Evolutionary conservation across 1,140 invertebrate species (phyloP).

Genomic region (Drepana arcuata): DNA sequence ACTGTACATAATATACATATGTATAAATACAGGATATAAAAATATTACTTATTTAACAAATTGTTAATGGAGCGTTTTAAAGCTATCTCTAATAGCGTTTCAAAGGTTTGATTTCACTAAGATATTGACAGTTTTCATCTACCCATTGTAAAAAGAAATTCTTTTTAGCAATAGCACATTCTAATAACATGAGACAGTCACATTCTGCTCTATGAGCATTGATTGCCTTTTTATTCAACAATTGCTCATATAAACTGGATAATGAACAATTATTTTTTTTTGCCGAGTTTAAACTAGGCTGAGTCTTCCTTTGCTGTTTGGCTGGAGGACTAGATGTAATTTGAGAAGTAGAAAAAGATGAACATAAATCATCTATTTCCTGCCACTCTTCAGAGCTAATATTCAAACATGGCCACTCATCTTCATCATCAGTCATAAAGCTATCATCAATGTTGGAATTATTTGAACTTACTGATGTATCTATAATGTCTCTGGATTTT

Average conservation of each 20-base stretch:
- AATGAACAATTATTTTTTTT: constrained; percentile 66
- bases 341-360: constrained; percentile 13
- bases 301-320: constrained; percentile 15
- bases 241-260: constrained; percentile 64
- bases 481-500: constrained; percentile 11
- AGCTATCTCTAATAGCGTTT: no score
- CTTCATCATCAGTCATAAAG: constrained; percentile 37
- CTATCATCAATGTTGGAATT: constrained; percentile 15
- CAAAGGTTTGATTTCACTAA: no score
- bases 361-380: constrained; percentile 55
- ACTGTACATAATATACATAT: no score
- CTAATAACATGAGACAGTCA: constrained; percentile 73
- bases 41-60: no score
- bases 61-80: no score
- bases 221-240: constrained; percentile 50
- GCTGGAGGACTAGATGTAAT: background rate
- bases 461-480: constrained; percentile 25
- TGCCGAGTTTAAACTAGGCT: constrained; percentile 8
- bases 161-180: no score
- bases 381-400: constrained; percentile 43
- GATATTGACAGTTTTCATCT: no score
- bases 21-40: no score
- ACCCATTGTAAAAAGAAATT: no score
- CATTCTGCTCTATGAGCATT: constrained; percentile 73
- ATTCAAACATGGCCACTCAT: constrained; percentile 45